phyloP scores from a whole-genome alignment of 2,797 vertebrate species.

The Gallinago nigripennis region DNA sequence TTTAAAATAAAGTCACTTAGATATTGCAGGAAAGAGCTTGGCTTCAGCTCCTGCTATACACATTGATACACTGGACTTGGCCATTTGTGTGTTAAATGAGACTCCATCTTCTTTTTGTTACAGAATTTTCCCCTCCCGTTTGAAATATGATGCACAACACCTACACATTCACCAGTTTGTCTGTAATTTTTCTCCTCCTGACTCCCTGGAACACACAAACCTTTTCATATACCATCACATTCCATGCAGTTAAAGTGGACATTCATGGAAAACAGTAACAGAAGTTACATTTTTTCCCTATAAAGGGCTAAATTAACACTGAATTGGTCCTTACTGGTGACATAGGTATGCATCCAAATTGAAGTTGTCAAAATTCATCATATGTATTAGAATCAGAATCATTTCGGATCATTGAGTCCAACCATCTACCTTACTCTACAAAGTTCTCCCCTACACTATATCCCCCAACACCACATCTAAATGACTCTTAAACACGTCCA shows the following conservation, averaged over 20 bases:
- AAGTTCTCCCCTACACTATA: too few relatives aligned
- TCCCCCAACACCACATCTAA: too few relatives aligned
- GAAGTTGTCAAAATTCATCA: conserved; percentile 2
- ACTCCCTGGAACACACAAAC: not conserved
- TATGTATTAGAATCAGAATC: not conserved
- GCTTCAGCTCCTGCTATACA: not conserved
- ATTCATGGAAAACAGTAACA: not conserved
- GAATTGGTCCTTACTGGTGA: too few relatives aligned
- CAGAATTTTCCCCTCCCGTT: fast-evolving
- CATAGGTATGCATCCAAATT: not conserved
- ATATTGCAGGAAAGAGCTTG: not conserved
- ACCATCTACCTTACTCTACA: too few relatives aligned
- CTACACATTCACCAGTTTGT: not conserved
- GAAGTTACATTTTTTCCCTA: not conserved
- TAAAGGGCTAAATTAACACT: not conserved
- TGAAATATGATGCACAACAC: not conserved
- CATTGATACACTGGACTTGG: not conserved
- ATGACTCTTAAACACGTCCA: too few relatives aligned
- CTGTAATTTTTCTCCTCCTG: not conserved
- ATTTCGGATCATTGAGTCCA: too few relatives aligned
- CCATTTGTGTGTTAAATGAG: not conserved
- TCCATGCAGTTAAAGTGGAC: not conserved
- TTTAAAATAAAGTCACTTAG: not conserved
- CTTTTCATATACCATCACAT: not conserved
- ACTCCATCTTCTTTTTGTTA: not conserved